phyloP scores from a whole-genome alignment of 2,797 vertebrate species.

The Tympanoctomys barrerae region DNA sequence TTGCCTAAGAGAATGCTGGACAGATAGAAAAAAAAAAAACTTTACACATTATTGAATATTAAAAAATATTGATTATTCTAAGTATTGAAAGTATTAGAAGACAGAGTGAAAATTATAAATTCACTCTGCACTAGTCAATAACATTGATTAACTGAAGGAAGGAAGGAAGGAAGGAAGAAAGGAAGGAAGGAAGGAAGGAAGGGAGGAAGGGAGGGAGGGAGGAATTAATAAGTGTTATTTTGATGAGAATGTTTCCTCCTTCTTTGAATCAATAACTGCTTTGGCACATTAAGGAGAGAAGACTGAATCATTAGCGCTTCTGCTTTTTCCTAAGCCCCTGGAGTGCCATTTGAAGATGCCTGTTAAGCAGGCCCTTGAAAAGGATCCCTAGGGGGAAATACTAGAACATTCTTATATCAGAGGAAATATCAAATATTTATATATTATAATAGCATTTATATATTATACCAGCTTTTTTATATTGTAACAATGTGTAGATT shows the following conservation, averaged over 20 bases:
- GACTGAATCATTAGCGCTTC: background rate
- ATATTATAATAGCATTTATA: background rate
- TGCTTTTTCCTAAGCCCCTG: background rate
- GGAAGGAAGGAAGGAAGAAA: background rate
- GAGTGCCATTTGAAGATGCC: background rate
- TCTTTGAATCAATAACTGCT: background rate
- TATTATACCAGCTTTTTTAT: background rate
- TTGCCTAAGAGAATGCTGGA: background rate
- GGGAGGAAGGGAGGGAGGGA: background rate
- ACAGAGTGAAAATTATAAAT: background rate
- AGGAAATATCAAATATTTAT: background rate
- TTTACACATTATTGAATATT: background rate
- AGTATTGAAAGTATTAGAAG: background rate
- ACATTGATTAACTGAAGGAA: background rate
- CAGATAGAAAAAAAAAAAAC: constrained; percentile 20
- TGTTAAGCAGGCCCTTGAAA: background rate
- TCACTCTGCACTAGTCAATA: background rate
- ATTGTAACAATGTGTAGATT: background rate
- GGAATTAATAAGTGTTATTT: background rate
- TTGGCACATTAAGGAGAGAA: background rate
- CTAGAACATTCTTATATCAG: constrained; percentile 8
- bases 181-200: background rate
- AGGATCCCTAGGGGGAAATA: background rate
- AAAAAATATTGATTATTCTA: too few relatives aligned
- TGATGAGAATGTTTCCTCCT: background rate